These are phyloP conservation scores for Ligdia adustata DNA, from an alignment of 2,888 invertebrate genomes.

Conservation along the genomic window DNA sequence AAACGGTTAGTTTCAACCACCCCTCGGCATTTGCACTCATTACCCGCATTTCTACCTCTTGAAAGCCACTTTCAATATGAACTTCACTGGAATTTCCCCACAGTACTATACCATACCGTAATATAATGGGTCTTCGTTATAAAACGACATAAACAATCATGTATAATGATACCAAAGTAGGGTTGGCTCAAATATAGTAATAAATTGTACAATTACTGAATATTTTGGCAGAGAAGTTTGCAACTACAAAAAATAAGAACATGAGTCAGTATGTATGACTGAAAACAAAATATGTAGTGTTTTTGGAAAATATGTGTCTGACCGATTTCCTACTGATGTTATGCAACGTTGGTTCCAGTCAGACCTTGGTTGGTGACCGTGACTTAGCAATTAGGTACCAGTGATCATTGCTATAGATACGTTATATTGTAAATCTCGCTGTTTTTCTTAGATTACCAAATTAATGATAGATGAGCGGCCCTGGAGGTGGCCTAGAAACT, in stretches of 20 bases:
- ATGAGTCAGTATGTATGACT: conserved; percentile 5
- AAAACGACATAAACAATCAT: conserved; percentile 24
- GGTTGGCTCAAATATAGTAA: conserved; percentile 24
- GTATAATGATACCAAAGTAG: conserved; percentile 22
- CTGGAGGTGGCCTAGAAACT: too few relatives aligned
- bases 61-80: conserved; percentile 8
- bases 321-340: too few relatives aligned
- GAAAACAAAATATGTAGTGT: too few relatives aligned
- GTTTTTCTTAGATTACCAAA: too few relatives aligned
- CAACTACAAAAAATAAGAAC: conserved; percentile 3
- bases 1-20: background rate
- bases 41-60: background rate
- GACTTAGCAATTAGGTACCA: too few relatives aligned
- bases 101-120: conserved; percentile 18
- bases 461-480: too few relatives aligned
- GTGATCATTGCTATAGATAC: too few relatives aligned
- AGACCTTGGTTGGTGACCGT: too few relatives aligned
- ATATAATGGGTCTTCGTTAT: conserved; percentile 21
- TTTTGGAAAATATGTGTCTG: too few relatives aligned
- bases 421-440: too few relatives aligned
- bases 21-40: background rate
- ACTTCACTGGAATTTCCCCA: conserved; percentile 6
- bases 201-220: conserved; percentile 25
- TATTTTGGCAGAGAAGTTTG: conserved; percentile 17
- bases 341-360: too few relatives aligned